Evolutionary conservation across 2,113 vertebrate species (phyloP), one percentile per base, ranked within the genome.

Genomic region (Oreotrochilus melanogaster): DNA sequence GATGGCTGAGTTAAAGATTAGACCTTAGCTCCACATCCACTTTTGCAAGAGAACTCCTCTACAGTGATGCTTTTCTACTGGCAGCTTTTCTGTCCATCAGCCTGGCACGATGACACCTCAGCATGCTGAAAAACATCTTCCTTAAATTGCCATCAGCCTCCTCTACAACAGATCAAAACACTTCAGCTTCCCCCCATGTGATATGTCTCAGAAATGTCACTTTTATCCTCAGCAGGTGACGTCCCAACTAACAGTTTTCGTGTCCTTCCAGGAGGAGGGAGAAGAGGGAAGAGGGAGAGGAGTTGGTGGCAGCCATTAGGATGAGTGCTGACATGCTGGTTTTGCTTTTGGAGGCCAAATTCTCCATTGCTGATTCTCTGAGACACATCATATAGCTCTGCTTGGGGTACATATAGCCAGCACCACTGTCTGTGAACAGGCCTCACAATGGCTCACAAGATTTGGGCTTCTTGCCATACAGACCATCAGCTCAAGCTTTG

Each of bases 111-210:
- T 56, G 91, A 84, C 86, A 69, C n/a, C 70, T 87, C 67, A 70
- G 65, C 78, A 60, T 4, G 3, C 42, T 71, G 53, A 37, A 74
- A 94, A 81, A 60, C 60, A 62, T 75, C 86, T 96, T 66, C 78
- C 92, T 92, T 91, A 81, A 73, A 95, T 28, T 76, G 86, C 89
- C 86, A 88, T 80, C 72, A 62, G 64, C 42, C 57, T 65, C 28
- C 27, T 78, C 31, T 54, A 6, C 43, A 79, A 81, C 0, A 0
- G 87, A 93, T 76, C 86, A 91, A 69, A 58, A 78, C 69, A 73
- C 61, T 22, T 37, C 60, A 45, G 62, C 62, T 78, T 91, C 64
- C 31, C 33, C 33, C 58, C 0, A 3, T 25, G 31, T 27, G 75
- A 89, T 57, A 53, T 33, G 65, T 43, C 84, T 81, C 78, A 24